Percentiles rank a stretch among this genome's conserved stretches.
Conservation (phyloP, 2,113 vertebrate species). For the Caretta caretta region DNA sequence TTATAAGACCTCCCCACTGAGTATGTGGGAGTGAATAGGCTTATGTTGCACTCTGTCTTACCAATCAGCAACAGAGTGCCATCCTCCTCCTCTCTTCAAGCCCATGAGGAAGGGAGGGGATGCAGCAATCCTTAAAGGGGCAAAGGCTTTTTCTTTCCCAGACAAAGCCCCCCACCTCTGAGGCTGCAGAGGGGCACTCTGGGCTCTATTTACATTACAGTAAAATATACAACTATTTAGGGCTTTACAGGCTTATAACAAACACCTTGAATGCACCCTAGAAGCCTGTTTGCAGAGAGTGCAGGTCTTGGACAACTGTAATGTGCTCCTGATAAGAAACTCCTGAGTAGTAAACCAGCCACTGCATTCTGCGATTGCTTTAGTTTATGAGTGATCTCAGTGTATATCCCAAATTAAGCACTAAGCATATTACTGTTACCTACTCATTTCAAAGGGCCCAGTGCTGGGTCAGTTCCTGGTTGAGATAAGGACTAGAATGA, state of each 20-base stretch:
- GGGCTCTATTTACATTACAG: background rate
- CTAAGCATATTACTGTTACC: too few relatives aligned
- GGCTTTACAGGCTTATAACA: background rate
- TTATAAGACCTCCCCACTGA: too few relatives aligned
- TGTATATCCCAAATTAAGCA: background rate
- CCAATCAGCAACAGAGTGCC: too few relatives aligned
- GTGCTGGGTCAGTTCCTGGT: background rate
- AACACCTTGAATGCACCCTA: background rate
- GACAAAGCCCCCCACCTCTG: background rate
- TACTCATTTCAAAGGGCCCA: background rate
- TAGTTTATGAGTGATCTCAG: background rate
- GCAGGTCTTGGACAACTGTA: background rate
- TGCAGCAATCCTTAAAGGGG: too few relatives aligned
- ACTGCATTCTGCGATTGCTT: background rate
- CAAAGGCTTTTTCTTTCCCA: too few relatives aligned
- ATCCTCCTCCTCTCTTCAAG: background rate
- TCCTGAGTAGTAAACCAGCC: background rate
- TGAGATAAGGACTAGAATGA: background rate
- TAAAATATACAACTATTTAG: background rate
- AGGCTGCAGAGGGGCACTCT: background rate
- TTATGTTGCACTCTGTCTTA: too few relatives aligned
- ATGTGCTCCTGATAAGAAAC: background rate
- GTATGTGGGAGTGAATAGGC: too few relatives aligned
- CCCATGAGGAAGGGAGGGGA: background rate
- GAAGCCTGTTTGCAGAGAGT: background rate